Conservation (phyloP, 2,888 invertebrate species). For the Synergus japonicus region DNA sequence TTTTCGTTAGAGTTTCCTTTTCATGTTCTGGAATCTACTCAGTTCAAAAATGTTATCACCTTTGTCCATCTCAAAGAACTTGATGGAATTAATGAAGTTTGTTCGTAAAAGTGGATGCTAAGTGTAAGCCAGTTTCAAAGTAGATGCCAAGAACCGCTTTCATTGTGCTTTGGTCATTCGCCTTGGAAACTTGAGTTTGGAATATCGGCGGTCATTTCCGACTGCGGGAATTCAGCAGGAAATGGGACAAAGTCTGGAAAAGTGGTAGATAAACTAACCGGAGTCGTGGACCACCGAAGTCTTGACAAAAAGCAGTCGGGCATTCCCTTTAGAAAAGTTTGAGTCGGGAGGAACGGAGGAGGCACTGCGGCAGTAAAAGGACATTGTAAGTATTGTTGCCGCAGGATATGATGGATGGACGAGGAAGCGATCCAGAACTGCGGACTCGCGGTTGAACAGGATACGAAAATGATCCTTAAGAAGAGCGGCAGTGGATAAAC, state of each 20-base stretch:
- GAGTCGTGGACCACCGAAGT: constrained; percentile 42
- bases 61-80: no score
- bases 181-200: neutral
- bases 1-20: neutral
- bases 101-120: no score
- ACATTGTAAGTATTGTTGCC: constrained; percentile 69
- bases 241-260: constrained; percentile 38
- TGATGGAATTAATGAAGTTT: no score
- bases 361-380: constrained; percentile 59
- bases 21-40: neutral
- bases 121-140: neutral
- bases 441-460: constrained; percentile 47
- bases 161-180: constrained; percentile 11
- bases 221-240: constrained; percentile 7
- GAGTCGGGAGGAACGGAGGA: constrained; percentile 48
- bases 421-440: constrained; percentile 59
- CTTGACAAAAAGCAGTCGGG: constrained; percentile 46
- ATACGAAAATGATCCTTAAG: constrained; percentile 53
- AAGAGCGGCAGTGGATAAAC: constrained; percentile 65
- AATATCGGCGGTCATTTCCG: constrained; percentile 38
- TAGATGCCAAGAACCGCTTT: neutral
- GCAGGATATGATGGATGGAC: constrained; percentile 69
- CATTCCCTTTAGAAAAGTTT: constrained; percentile 49
- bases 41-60: neutral
- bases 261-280: constrained; percentile 45